These are phyloP conservation scores for Sapayoa aenigma DNA, from an alignment of 2,113 vertebrate genomes.

Conservation along the genomic window DNA sequence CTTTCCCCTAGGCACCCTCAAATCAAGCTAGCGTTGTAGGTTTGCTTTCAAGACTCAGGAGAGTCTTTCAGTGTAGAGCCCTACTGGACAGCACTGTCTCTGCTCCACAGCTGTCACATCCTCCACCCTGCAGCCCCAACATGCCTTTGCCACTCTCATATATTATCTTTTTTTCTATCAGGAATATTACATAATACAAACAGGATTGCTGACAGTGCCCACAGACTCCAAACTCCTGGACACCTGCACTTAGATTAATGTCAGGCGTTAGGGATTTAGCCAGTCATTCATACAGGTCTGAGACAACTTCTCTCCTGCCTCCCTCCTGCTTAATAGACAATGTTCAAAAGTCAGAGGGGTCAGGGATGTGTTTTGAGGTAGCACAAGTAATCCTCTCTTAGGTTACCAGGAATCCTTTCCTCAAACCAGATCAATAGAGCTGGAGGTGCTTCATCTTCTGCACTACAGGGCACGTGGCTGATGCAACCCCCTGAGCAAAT, in stretches of 20 bases:
- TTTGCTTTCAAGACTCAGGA: not conserved
- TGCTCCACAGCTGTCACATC: not conserved
- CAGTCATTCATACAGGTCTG: not conserved
- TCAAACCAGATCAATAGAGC: not conserved
- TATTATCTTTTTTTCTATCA: not conserved
- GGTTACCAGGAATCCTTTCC: not conserved
- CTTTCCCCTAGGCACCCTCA: not conserved
- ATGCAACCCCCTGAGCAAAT: not conserved
- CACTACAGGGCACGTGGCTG: accelerated
- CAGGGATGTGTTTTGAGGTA: not conserved
- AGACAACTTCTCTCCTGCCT: not conserved
- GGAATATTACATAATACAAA: not conserved
- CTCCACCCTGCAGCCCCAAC: not conserved
- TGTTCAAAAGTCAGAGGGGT: not conserved
- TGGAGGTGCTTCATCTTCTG: not conserved
- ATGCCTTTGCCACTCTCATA: not conserved
- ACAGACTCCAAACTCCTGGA: not conserved
- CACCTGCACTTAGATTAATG: not conserved
- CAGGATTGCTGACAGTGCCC: not conserved
- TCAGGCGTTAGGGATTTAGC: not conserved
- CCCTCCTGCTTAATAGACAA: not conserved
- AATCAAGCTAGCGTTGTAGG: not conserved
- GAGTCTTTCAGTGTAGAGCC: not conserved
- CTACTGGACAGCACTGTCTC: accelerated
- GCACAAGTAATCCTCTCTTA: not conserved